These are phyloP conservation scores for Bryconaethiops microstoma DNA, from an alignment of 2,797 vertebrate genomes.

Conservation along the genomic window DNA sequence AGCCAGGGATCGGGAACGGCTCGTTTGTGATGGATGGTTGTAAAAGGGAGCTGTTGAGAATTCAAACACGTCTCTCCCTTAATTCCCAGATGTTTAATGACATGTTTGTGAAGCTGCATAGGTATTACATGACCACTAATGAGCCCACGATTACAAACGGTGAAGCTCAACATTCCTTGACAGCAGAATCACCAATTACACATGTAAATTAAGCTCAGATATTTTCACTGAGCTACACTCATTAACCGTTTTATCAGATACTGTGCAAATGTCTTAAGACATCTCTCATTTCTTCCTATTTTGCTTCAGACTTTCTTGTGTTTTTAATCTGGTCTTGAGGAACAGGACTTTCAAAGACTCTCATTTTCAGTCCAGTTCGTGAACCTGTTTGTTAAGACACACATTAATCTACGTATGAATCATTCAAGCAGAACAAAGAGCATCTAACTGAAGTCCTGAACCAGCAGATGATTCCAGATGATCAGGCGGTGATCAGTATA, in stretches of 20 bases:
- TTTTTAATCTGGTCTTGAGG: too few relatives aligned
- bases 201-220: slow-evolving; percentile 7
- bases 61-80: background rate
- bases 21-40: slow-evolving; percentile 2
- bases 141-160: slow-evolving; percentile 8
- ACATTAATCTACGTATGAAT: too few relatives aligned
- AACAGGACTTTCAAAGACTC: too few relatives aligned
- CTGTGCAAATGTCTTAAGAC: too few relatives aligned
- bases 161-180: slow-evolving; percentile 12
- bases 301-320: too few relatives aligned
- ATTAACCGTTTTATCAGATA: background rate
- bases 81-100: slow-evolving; percentile 1
- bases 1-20: background rate
- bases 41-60: slow-evolving; percentile 18
- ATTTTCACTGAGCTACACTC: background rate
- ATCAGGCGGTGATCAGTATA: too few relatives aligned
- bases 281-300: too few relatives aligned
- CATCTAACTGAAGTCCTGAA: too few relatives aligned
- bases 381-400: too few relatives aligned
- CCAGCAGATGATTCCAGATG: too few relatives aligned
- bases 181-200: slow-evolving; percentile 1
- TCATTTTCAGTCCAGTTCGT: too few relatives aligned
- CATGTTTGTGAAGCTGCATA: background rate
- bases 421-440: too few relatives aligned
- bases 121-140: slow-evolving; percentile 3